These are phyloP conservation scores for Chymomyza caudatula DNA, from an alignment of 2,888 invertebrate genomes.

Conservation along the genomic window DNA sequence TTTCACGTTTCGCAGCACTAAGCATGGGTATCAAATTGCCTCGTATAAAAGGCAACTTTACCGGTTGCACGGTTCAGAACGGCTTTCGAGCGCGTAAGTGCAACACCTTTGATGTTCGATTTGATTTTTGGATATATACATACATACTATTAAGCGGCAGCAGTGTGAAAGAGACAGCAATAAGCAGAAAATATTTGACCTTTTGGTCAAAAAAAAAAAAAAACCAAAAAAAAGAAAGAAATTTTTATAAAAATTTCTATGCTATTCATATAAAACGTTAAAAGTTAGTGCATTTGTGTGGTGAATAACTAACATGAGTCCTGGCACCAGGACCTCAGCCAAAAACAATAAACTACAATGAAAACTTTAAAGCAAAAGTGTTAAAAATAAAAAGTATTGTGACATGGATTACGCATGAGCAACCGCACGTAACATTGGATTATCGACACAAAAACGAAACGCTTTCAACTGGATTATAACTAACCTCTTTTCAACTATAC, in stretches of 20 bases:
- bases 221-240: slow-evolving; percentile 27
- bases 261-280: slow-evolving; percentile 9
- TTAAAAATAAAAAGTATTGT: slow-evolving; percentile 35
- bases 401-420: slow-evolving; percentile 42
- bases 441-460: slow-evolving; percentile 49
- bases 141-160: slow-evolving; percentile 23
- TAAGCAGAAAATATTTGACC: slow-evolving; percentile 49
- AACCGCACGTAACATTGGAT: slow-evolving; percentile 25
- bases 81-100: slow-evolving; percentile 97
- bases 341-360: not conserved
- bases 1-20: slow-evolving; percentile 6
- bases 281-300: slow-evolving; percentile 13
- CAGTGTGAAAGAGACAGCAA: slow-evolving; percentile 51
- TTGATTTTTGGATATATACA: slow-evolving; percentile 56
- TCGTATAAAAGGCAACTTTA: slow-evolving; percentile 79
- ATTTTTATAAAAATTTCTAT: slow-evolving; percentile 15
- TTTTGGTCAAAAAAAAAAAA: slow-evolving; percentile 40
- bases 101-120: slow-evolving; percentile 78
- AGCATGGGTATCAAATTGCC: slow-evolving; percentile 79
- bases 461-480: slow-evolving; percentile 55
- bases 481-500: slow-evolving; percentile 14
- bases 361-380: slow-evolving; percentile 10
- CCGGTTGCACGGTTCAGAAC: slow-evolving; percentile 92
- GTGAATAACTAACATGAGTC: slow-evolving; percentile 3
- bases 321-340: slow-evolving; percentile 36